These are phyloP conservation scores for Plecotus auritus DNA, from an alignment of 2,113 vertebrate species.

Conservation along the genomic window DNA sequence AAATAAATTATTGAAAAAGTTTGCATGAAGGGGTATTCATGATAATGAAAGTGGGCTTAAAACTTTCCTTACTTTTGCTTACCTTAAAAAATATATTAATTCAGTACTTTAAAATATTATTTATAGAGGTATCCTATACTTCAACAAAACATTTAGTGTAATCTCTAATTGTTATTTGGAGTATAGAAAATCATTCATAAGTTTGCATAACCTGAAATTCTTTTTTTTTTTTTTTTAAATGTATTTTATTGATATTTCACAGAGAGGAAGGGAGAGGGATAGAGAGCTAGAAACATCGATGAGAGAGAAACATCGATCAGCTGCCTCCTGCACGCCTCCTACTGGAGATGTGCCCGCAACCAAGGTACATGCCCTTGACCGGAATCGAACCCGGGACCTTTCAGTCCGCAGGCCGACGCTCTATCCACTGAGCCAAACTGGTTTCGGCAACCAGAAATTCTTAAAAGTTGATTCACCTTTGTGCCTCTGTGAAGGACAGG, in stretches of 20 bases:
- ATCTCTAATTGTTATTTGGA: not conserved
- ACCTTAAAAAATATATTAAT: not conserved
- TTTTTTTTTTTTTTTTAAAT: too few species aligned
- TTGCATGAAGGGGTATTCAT: not conserved
- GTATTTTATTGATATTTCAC: too few species aligned
- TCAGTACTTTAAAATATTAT: not conserved
- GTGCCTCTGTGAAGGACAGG: not conserved
- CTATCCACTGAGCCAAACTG: too few species aligned
- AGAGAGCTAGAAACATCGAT: too few species aligned
- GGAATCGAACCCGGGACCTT: too few species aligned
- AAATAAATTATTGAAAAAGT: not conserved
- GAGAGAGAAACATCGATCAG: too few species aligned
- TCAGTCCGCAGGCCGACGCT: too few species aligned
- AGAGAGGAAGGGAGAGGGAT: too few species aligned
- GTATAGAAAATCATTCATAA: not conserved
- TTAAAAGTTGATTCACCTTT: not conserved
- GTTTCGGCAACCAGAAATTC: not conserved
- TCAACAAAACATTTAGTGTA: not conserved
- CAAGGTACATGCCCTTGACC: too few species aligned
- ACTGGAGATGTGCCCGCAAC: too few species aligned
- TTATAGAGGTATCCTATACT: not conserved
- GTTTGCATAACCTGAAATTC: not conserved
- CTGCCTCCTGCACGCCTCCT: too few species aligned
- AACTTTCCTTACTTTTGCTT: not conserved
- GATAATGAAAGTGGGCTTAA: not conserved